Evolutionary conservation across 2,888 invertebrate species (phyloP).

Genomic region (Macaria notata): DNA sequence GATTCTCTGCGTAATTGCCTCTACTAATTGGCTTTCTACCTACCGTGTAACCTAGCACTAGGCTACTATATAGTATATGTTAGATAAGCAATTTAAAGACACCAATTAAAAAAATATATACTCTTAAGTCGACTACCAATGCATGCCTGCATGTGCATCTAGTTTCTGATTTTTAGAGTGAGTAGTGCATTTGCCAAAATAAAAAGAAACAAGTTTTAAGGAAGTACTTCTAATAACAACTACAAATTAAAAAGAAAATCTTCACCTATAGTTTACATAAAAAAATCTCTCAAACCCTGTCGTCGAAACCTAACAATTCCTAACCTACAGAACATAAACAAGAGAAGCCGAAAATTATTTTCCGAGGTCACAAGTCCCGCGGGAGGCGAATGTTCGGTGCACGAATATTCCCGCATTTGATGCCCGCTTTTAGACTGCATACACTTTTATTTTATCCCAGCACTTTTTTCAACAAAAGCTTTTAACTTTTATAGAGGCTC

Average conservation of each 20-base stretch:
- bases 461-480: conserved; percentile 73
- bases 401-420: conserved; percentile 51
- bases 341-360: conserved; percentile 56
- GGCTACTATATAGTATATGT: no score
- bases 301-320: conserved; percentile 41
- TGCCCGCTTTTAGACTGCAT: conserved; percentile 62
- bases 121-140: no score
- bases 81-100: no score
- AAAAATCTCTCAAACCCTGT: conserved; percentile 17
- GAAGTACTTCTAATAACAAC: neutral
- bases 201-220: no score
- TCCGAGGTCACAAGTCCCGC: conserved; percentile 56
- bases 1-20: no score
- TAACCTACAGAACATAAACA: conserved; percentile 45
- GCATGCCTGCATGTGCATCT: no score
- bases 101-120: no score
- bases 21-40: no score
- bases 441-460: conserved; percentile 62
- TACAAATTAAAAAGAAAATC: neutral
- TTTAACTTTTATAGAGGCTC: conserved; percentile 74
- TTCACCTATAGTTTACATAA: conserved; percentile 1
- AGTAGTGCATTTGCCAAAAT: no score
- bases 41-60: no score
- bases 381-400: conserved; percentile 64
- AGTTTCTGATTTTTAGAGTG: no score